A percentile compares a stretch with the other conserved stretches of the same genome.
phyloP scores from a whole-genome alignment of 2,888 invertebrate species.

The Cistogaster globosa region DNA sequence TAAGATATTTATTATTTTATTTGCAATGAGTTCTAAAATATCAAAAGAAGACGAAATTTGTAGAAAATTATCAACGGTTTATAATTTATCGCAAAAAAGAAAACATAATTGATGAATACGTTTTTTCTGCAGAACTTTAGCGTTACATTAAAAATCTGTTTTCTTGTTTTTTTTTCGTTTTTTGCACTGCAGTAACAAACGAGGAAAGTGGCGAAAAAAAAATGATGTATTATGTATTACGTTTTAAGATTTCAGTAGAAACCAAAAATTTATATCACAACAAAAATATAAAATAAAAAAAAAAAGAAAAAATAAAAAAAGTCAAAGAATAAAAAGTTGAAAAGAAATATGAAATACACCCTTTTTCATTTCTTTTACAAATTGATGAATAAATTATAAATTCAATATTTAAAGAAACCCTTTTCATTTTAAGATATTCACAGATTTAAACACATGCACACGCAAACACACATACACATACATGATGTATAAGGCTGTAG shows the following conservation, averaged over 20 bases:
- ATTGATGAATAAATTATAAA: conserved; percentile 64
- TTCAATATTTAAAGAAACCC: conserved; percentile 28
- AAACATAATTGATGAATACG: conserved; percentile 25
- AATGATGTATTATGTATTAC: conserved; percentile 19
- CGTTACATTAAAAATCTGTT: neutral
- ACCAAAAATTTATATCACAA: conserved; percentile 32
- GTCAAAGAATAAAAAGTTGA: conserved; percentile 1
- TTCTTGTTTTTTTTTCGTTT: neutral
- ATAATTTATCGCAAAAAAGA: conserved; percentile 4
- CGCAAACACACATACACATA: neutral
- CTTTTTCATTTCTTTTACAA: conserved; percentile 49
- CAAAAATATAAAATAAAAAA: conserved; percentile 7
- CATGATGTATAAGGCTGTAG: neutral
- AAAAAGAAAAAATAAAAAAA: conserved; percentile 6
- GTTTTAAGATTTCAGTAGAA: conserved; percentile 34
- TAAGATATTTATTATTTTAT: conserved; percentile 27
- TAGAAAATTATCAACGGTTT: conserved; percentile 12
- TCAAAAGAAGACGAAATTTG: neutral
- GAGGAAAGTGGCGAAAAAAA: neutral
- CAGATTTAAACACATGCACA: conserved; percentile 5
- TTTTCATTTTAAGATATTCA: conserved; percentile 1
- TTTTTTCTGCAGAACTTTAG: conserved; percentile 29
- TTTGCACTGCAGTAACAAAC: conserved; percentile 11
- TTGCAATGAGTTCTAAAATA: conserved; percentile 16
- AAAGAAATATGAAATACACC: conserved; percentile 27